Evolutionary conservation across 1,140 invertebrate genomes (phyloP).

Genomic region (Nasonia vitripennis): DNA sequence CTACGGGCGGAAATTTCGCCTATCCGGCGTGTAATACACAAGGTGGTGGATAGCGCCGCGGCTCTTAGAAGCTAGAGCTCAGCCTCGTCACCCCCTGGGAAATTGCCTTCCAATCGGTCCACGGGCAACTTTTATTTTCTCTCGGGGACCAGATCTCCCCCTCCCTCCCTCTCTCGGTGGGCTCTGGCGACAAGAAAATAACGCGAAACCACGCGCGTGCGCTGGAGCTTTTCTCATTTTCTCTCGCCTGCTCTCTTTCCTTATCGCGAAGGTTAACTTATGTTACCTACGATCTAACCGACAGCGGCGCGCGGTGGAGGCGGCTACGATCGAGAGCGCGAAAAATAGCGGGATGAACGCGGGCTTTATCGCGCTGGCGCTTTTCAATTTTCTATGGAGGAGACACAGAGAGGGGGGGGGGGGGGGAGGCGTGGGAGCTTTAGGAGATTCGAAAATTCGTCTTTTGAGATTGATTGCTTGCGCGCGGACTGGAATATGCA

Average conservation of each 20-base stretch:
- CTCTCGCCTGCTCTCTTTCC: slow-evolving; percentile 1
- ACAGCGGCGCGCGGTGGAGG: slow-evolving; percentile 26
- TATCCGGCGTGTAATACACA: slow-evolving; percentile 47
- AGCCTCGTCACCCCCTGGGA: slow-evolving; percentile 61
- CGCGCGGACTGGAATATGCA: not conserved
- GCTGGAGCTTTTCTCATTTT: not conserved
- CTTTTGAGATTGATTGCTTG: slow-evolving; percentile 33
- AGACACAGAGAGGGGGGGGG: not conserved
- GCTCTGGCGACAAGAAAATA: slow-evolving; percentile 62
- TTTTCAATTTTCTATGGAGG: slow-evolving; percentile 44
- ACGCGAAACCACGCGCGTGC: slow-evolving; percentile 54
- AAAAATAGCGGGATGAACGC: slow-evolving; percentile 45
- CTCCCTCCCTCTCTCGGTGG: not conserved
- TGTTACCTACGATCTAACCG: slow-evolving; percentile 39
- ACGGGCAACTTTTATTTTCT: slow-evolving; percentile 66
- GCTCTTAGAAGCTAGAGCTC: slow-evolving; percentile 22
- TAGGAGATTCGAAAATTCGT: slow-evolving; percentile 26
- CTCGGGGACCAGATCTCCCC: slow-evolving; percentile 48
- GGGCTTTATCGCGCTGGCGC: slow-evolving; percentile 36
- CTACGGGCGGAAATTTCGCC: slow-evolving; percentile 51
- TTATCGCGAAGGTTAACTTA: slow-evolving; percentile 47
- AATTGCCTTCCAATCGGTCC: slow-evolving; percentile 63
- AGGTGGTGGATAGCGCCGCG: slow-evolving; percentile 47
- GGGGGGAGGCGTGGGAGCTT: not conserved
- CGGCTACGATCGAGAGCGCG: not conserved